Conservation (phyloP, 2,797 vertebrate genomes). For the Nyctalus aviator region DNA sequence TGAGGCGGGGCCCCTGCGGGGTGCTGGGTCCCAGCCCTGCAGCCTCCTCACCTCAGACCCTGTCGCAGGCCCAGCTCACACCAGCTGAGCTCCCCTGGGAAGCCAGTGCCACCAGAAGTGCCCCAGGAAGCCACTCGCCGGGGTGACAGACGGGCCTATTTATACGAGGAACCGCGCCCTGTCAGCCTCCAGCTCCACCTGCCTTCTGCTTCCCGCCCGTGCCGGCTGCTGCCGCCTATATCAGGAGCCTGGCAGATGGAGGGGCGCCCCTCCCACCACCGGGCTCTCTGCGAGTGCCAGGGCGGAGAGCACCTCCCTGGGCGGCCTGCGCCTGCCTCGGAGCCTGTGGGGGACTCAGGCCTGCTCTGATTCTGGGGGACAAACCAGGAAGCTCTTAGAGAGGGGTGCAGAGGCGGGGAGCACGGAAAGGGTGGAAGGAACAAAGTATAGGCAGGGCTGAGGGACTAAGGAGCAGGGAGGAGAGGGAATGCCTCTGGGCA, state of each 20-base stretch:
- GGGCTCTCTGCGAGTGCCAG: not conserved
- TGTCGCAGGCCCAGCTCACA: too few relatives aligned
- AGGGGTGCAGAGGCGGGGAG: not conserved
- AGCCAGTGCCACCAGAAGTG: slow-evolving; percentile 58
- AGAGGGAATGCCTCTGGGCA: not conserved
- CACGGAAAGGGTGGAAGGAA: not conserved
- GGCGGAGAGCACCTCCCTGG: not conserved
- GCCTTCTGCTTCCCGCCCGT: slow-evolving; percentile 61
- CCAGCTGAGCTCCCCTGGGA: not conserved
- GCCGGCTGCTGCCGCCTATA: slow-evolving; percentile 52
- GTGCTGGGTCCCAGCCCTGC: fast-evolving
- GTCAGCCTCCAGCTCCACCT: slow-evolving; percentile 56
- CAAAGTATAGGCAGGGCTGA: not conserved
- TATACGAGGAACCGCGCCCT: slow-evolving; percentile 65
- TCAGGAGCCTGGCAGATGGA: slow-evolving; percentile 76
- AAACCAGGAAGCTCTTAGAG: not conserved
- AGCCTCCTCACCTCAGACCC: not conserved
- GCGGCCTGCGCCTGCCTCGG: not conserved
- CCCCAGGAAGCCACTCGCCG: slow-evolving; percentile 57
- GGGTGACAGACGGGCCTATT: slow-evolving; percentile 76
- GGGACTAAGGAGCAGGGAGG: not conserved
- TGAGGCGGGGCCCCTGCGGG: fast-evolving
- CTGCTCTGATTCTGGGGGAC: not conserved
- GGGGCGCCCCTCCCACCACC: not conserved
- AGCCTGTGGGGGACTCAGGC: not conserved